Percentiles rank a stretch among this genome's conserved stretches.
Conservation (phyloP, 2,113 vertebrate genomes). For the Cyanistes caeruleus region DNA sequence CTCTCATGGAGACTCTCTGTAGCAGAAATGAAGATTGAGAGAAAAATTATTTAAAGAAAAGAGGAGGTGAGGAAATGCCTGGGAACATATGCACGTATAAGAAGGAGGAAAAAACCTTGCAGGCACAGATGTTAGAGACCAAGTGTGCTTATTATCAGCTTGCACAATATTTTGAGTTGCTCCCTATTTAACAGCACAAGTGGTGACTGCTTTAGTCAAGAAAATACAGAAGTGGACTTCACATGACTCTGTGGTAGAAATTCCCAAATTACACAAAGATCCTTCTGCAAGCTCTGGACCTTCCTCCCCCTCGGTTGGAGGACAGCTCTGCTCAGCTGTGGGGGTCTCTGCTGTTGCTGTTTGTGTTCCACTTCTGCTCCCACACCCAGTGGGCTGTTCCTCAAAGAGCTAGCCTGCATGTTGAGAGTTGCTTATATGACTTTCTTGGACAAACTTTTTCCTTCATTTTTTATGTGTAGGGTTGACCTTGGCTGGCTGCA, state of each 20-base stretch:
- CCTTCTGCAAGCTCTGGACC: not conserved
- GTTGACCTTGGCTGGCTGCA: not conserved
- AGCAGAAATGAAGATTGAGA: not conserved
- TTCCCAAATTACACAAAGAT: not conserved
- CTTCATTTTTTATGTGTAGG: not conserved
- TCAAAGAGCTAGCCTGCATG: not conserved
- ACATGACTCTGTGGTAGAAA: not conserved
- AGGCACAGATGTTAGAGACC: not conserved
- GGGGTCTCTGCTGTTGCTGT: not conserved
- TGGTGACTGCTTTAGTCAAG: not conserved
- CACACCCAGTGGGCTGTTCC: not conserved
- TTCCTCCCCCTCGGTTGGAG: not conserved
- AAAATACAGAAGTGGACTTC: not conserved
- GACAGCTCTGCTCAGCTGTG: not conserved
- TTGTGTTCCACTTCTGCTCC: not conserved
- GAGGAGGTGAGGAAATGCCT: not conserved
- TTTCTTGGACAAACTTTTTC: not conserved
- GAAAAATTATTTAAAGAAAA: not conserved
- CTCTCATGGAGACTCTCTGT: not conserved
- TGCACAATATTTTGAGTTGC: not conserved
- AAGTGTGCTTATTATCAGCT: not conserved
- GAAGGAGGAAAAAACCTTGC: not conserved
- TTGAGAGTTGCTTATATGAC: fast-evolving
- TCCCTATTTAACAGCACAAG: not conserved
- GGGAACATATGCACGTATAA: not conserved